Evolutionary conservation across 2,113 vertebrate genomes (phyloP).

Genomic region (Macroglossus sobrinus): DNA sequence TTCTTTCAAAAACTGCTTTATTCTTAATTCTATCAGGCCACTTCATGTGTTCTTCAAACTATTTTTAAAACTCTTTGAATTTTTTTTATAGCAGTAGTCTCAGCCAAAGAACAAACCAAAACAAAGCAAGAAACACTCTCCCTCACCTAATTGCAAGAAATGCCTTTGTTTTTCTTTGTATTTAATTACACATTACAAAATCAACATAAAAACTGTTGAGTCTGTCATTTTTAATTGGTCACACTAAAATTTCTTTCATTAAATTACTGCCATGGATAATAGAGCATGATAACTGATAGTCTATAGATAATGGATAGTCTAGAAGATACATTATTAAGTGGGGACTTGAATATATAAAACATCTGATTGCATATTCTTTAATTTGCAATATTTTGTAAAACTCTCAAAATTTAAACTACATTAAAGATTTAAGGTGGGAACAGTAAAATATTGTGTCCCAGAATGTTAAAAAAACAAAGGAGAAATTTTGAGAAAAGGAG

Average conservation of each 20-base stretch:
- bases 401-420: not conserved
- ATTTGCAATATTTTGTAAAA: slow-evolving; percentile 1
- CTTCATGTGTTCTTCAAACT: not conserved
- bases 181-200: slow-evolving; percentile 7
- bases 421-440: not conserved
- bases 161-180: not conserved
- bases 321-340: not conserved
- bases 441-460: not conserved
- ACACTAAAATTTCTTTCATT: not conserved
- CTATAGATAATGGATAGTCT: not conserved
- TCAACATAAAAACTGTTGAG: not conserved
- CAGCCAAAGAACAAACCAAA: not conserved
- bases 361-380: not conserved
- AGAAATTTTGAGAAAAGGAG: not conserved
- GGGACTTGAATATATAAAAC: not conserved
- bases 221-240: not conserved
- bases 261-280: not conserved
- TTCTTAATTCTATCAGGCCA: not conserved
- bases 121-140: not conserved
- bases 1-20: not conserved
- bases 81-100: not conserved
- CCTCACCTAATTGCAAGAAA: not conserved
- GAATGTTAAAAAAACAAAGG: not conserved
- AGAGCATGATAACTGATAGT: not conserved
- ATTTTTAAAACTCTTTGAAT: not conserved